Conservation (phyloP, 2,113 vertebrate species). For the Poecilia latipinna region DNA sequence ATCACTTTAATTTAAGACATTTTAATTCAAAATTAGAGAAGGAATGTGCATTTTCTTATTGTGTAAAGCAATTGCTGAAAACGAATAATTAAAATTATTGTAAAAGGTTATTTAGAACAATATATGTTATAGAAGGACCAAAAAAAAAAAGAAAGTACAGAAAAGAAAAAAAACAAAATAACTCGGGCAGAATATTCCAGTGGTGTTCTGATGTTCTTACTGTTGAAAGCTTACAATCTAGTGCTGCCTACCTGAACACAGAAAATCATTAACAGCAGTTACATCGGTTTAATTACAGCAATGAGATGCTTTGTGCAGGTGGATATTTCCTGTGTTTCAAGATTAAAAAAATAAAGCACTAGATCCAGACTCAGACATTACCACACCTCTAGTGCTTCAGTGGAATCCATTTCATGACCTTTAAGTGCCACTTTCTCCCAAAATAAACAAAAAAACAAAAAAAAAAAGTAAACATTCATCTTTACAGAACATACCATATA, state of each 20-base stretch:
- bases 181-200: conserved; percentile 61
- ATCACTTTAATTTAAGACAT: conserved; percentile 51
- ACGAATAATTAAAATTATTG: conserved; percentile 76
- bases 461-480: background rate
- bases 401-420: background rate
- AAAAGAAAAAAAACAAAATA: conserved; percentile 50
- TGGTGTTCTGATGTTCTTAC: conserved; percentile 40
- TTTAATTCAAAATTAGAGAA: conserved; percentile 76
- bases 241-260: background rate
- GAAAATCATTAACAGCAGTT: background rate
- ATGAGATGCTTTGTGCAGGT: background rate
- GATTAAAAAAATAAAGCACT: conserved; percentile 10
- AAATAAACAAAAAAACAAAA: background rate
- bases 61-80: conserved; percentile 55
- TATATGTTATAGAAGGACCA: conserved; percentile 57
- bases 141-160: background rate
- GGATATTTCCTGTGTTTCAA: conserved; percentile 1
- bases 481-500: background rate
- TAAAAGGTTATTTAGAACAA: conserved; percentile 78
- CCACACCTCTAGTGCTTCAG: background rate
- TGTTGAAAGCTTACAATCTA: conserved; percentile 10
- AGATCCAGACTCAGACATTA: background rate
- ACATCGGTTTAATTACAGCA: conserved; percentile 11
- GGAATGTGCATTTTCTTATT: conserved; percentile 69
- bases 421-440: conserved; percentile 26